Evolutionary conservation across 2,113 vertebrate genomes (phyloP).

Genomic region (Procavia capensis): DNA sequence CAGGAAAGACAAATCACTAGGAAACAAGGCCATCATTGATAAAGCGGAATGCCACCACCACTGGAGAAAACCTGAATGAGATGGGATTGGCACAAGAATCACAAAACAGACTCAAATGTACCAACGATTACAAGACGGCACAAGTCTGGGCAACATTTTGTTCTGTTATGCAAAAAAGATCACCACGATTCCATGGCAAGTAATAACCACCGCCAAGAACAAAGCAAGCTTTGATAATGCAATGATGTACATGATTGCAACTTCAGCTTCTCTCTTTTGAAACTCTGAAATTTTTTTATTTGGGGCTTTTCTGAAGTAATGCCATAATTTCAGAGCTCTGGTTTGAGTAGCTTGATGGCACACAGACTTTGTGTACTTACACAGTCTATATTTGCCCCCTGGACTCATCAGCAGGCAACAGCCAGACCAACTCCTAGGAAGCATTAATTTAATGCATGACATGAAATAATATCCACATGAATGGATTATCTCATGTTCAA

Average conservation of each 20-base stretch:
- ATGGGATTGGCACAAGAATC: background rate
- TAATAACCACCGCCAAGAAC: background rate
- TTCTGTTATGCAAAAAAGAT: background rate
- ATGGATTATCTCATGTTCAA: constrained; percentile 74
- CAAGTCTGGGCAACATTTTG: background rate
- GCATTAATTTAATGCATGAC: constrained; percentile 70
- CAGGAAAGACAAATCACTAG: background rate
- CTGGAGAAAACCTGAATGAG: background rate
- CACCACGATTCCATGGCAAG: background rate
- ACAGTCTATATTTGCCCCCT: background rate
- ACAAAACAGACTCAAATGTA: background rate
- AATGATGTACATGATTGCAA: background rate
- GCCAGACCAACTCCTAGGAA: constrained; percentile 37
- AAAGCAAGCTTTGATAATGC: background rate
- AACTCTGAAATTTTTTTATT: background rate
- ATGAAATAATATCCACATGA: constrained; percentile 76
- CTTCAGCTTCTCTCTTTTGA: constrained; percentile 9
- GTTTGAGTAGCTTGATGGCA: background rate
- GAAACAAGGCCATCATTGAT: background rate
- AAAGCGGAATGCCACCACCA: background rate
- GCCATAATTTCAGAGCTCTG: background rate
- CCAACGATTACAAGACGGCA: background rate
- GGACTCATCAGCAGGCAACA: constrained; percentile 25
- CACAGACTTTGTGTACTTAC: background rate
- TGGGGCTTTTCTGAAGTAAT: constrained; percentile 34